Evolutionary conservation across 2,888 invertebrate genomes (phyloP).

Genomic region (Oxyscelio sp.): DNA sequence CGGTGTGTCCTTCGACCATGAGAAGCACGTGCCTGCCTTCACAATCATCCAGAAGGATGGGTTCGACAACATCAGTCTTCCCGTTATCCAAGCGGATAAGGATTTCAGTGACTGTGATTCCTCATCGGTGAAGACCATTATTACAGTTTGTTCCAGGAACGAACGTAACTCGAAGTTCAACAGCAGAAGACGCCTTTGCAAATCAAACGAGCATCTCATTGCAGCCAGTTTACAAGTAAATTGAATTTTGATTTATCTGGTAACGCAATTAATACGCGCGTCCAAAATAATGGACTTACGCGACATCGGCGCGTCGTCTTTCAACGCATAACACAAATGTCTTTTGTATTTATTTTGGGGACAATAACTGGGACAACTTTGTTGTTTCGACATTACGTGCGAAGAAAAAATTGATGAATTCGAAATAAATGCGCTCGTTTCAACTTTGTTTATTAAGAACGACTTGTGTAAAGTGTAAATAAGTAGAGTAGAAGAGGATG

Average conservation of each 20-base stretch:
- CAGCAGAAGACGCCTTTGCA: conserved; percentile 83
- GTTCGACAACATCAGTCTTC: conserved; percentile 82
- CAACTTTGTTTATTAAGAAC: conserved; percentile 39
- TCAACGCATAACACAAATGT: conserved; percentile 59
- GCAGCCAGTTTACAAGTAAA: conserved; percentile 81
- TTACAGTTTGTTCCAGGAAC: conserved; percentile 74
- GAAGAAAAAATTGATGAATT: conserved; percentile 69
- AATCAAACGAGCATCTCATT: conserved; percentile 85
- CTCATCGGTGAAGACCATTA: conserved; percentile 68
- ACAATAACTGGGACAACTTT: conserved; percentile 64
- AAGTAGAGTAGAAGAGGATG: too few species aligned
- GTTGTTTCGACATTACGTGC: conserved; percentile 63
- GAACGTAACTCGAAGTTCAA: conserved; percentile 78
- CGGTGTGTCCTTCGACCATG: conserved; percentile 75
- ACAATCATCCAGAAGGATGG: conserved; percentile 84
- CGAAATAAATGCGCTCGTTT: conserved; percentile 60
- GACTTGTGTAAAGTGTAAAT: too few species aligned
- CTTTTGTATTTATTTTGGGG: conserved; percentile 68
- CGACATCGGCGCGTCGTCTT: conserved; percentile 49
- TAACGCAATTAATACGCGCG: neutral
- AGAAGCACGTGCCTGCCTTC: conserved; percentile 82
- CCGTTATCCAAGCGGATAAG: conserved; percentile 82
- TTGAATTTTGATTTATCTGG: neutral
- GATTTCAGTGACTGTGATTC: conserved; percentile 75
- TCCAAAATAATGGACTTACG: conserved; percentile 4